Evolutionary conservation across 2,888 invertebrate species (phyloP), one percentile per base, ranked within the genome.

Genomic region (Nycteola revayana): DNA sequence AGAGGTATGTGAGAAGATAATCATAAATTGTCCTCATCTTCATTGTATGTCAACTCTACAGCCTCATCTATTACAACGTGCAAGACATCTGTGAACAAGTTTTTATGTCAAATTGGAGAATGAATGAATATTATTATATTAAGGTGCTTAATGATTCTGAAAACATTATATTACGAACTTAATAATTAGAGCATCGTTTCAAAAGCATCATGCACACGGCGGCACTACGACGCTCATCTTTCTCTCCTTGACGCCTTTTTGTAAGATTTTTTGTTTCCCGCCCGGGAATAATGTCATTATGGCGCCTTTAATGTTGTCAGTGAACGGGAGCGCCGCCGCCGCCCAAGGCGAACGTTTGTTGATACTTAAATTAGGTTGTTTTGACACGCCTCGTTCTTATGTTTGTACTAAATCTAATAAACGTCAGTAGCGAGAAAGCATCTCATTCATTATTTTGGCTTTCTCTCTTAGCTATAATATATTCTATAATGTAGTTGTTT

Each of bases 311-410:
- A 88, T 86, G 85, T 86, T 84, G 85, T 79, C 87, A 86, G 85
- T 75, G 79, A 82, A 68, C 76, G 71, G 71, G 67, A 70, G 72
- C 76, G 65, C 69, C 66, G 75, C 70, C 61, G 61, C 86, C 87
- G 86, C 87, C 87, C 86, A 85, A 73, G 84, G 84, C 83, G 86
- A 86, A 62, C 84, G 84, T 86, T 88, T 88, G 88, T 88, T 87
- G 85, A 88, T 88, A 88, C 88, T 87, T 87, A 87, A 88, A 88
- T 87, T 87, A 85, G 86, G 79, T 82, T 86, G 85, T 85, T 87
- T 85, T 87, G 88, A 87, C 87, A 86, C 85, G 86, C 81, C 85
- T 85, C 75, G 84, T 82, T 84, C 84, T 83, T 80, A 81, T 85
- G 85, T 83, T 86, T 82, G 78, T 79, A 83, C 77, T 86, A 85